Evolutionary conservation across 1,140 invertebrate species (phyloP).

Genomic region (Tetragnatha versicolor): DNA sequence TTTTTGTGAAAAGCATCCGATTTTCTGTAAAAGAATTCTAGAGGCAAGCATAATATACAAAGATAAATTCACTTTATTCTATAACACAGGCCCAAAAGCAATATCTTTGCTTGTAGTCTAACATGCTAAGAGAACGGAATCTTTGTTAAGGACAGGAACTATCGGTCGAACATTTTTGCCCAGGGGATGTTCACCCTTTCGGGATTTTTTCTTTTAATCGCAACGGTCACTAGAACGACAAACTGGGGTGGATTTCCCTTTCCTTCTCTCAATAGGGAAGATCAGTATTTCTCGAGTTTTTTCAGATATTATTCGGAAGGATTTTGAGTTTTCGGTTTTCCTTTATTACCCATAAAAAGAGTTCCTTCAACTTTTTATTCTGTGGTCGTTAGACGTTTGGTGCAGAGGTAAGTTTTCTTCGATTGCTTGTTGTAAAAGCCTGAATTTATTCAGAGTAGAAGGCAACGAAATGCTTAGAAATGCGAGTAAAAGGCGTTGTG

Average conservation of each 20-base stretch:
- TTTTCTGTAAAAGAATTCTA: slow-evolving; percentile 3
- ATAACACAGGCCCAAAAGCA: not conserved
- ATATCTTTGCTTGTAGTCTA: not conserved
- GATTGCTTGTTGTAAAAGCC: too few species aligned
- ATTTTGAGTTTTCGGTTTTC: slow-evolving; percentile 1
- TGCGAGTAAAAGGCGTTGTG: too few species aligned
- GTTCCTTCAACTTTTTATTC: slow-evolving; percentile 1
- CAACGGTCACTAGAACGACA: slow-evolving; percentile 43
- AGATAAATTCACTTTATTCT: not conserved
- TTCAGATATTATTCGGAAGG: too few species aligned
- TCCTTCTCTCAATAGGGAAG: slow-evolving; percentile 6
- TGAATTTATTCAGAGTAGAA: too few species aligned
- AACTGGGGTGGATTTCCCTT: slow-evolving; percentile 22
- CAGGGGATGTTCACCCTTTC: not conserved
- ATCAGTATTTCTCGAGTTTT: slow-evolving; percentile 22
- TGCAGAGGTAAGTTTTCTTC: too few species aligned
- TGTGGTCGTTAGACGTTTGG: not conserved
- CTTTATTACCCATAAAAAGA: not conserved
- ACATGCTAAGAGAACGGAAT: slow-evolving; percentile 18
- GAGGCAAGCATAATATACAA: not conserved
- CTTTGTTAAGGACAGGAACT: slow-evolving; percentile 17
- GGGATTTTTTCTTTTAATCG: slow-evolving; percentile 19
- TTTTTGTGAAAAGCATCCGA: not conserved
- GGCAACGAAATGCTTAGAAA: too few species aligned
- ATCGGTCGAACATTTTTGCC: slow-evolving; percentile 23